These are phyloP conservation scores for Hyppa rectilinea DNA, from an alignment of 2,888 invertebrate species.

Conservation along the genomic window DNA sequence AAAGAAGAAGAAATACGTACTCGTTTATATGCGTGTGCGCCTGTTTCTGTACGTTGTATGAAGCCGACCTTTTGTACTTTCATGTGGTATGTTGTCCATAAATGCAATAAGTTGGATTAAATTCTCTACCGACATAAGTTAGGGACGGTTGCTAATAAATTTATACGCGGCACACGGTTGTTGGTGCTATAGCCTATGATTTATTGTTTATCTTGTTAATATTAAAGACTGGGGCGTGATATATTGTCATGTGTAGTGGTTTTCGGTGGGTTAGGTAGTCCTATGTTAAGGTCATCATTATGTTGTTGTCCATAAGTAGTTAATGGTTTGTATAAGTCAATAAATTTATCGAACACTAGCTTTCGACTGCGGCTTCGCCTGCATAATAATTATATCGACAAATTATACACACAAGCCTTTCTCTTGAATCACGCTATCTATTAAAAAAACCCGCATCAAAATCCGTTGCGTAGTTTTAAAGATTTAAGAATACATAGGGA, in stretches of 20 bases:
- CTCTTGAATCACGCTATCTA: no score
- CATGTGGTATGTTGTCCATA: conserved; percentile 44
- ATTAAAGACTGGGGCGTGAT: conserved; percentile 63
- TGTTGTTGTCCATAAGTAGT: neutral
- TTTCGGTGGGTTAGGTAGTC: neutral
- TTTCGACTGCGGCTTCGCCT: no score
- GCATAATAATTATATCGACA: no score
- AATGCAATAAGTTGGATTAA: conserved; percentile 77
- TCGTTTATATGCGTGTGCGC: neutral
- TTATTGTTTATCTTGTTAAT: conserved; percentile 64
- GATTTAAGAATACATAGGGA: no score
- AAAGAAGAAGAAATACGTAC: no score
- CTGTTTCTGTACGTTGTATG: fast-evolving
- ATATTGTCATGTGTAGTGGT: conserved; percentile 49
- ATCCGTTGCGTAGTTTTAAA: no score
- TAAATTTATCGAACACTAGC: no score
- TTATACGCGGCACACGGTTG: conserved; percentile 67
- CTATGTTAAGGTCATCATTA: neutral
- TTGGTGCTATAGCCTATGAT: conserved; percentile 66
- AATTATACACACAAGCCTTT: no score
- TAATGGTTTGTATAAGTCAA: neutral
- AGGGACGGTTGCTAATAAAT: conserved; percentile 69
- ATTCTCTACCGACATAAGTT: conserved; percentile 68
- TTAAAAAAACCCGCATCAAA: no score
- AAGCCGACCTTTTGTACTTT: neutral